Evolutionary conservation across 1,140 invertebrate genomes (phyloP).

Genomic region (Zophobas atratus): DNA sequence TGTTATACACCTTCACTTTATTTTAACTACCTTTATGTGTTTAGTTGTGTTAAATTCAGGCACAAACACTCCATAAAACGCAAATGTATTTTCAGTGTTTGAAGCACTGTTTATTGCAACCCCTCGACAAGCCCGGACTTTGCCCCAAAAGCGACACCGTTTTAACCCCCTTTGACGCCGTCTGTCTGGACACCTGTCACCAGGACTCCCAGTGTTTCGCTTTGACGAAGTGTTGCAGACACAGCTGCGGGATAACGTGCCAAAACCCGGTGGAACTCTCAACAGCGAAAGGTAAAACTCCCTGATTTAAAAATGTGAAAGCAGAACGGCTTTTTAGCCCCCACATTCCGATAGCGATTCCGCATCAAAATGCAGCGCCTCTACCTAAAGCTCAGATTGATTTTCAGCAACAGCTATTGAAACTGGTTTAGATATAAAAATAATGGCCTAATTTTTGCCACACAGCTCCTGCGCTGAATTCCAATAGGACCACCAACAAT

Average conservation of each 20-base stretch:
- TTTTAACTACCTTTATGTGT: not conserved
- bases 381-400: slow-evolving; percentile 54
- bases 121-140: slow-evolving; percentile 57
- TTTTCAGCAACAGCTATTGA: slow-evolving; percentile 61
- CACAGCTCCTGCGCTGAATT: slow-evolving; percentile 52
- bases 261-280: slow-evolving; percentile 73
- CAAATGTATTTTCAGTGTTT: slow-evolving; percentile 57
- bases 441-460: slow-evolving; percentile 64
- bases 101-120: slow-evolving; percentile 56
- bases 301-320: not conserved
- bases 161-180: slow-evolving; percentile 71
- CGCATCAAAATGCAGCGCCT: not conserved
- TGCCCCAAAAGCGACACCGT: slow-evolving; percentile 55
- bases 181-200: slow-evolving; percentile 75
- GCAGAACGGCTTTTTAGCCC: too few species aligned
- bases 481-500: slow-evolving; percentile 59
- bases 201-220: slow-evolving; percentile 77
- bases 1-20: slow-evolving; percentile 30
- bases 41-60: too few species aligned
- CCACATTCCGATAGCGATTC: not conserved
- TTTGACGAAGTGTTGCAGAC: slow-evolving; percentile 76
- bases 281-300: slow-evolving; percentile 60
- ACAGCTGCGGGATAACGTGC: slow-evolving; percentile 77
- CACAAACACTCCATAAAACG: too few species aligned
- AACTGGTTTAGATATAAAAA: slow-evolving; percentile 63